Evolutionary conservation across 2,113 vertebrate genomes (phyloP).

Genomic region (Datnioides undecimradiatus): DNA sequence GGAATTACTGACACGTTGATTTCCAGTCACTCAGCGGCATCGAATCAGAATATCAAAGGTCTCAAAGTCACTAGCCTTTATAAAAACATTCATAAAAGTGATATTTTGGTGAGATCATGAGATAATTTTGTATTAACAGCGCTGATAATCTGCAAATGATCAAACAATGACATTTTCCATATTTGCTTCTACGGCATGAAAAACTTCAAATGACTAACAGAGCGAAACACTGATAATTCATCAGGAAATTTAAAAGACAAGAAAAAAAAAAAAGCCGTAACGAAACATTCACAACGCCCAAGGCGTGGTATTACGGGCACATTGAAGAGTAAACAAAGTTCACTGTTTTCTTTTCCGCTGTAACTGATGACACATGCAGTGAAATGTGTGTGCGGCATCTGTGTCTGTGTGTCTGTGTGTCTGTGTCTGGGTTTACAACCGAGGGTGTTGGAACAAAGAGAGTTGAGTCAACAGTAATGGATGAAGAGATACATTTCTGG

Average conservation of each 20-base stretch:
- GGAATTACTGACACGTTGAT: too few species aligned
- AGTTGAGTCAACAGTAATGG: constrained; percentile 95
- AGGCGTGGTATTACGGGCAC: constrained; percentile 61
- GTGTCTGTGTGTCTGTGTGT: constrained; percentile 68
- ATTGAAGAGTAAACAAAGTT: constrained; percentile 70
- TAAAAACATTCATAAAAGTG: neutral
- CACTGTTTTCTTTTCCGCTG: constrained; percentile 64
- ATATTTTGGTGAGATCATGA: neutral
- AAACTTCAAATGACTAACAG: constrained; percentile 8
- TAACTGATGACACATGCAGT: constrained; percentile 72
- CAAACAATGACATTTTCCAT: neutral
- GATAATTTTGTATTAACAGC: neutral
- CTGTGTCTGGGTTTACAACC: constrained; percentile 89
- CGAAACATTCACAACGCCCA: constrained; percentile 35
- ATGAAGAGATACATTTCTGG: constrained; percentile 91
- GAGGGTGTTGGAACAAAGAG: constrained; percentile 90
- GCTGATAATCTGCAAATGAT: neutral
- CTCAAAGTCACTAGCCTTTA: neutral
- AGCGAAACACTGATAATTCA: constrained; percentile 17
- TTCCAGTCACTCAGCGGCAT: neutral
- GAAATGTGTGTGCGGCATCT: constrained; percentile 82
- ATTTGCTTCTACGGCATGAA: too few species aligned
- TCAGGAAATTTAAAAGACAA: constrained; percentile 5
- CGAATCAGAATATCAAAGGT: neutral
- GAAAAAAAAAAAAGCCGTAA: constrained; percentile 5